Conservation (phyloP, 2,888 invertebrate species). For the Cordylochernes scorpioides region DNA sequence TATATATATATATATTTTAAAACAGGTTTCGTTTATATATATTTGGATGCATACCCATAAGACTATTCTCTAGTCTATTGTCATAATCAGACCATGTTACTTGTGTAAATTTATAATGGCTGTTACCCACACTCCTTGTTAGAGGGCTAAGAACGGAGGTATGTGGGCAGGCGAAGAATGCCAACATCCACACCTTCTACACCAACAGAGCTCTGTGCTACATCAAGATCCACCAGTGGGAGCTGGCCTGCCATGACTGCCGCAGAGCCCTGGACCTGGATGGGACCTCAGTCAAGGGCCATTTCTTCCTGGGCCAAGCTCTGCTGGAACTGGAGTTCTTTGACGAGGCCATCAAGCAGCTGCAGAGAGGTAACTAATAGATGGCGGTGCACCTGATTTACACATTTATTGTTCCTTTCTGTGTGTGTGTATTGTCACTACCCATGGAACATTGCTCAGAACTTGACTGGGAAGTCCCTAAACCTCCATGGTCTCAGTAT, state of each 20-base stretch:
- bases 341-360: conserved; percentile 88
- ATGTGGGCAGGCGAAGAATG: conserved; percentile 56
- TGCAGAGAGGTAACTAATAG: conserved; percentile 46
- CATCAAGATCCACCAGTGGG: conserved; percentile 63
- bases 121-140: not conserved
- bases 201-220: conserved; percentile 81
- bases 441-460: too few species aligned
- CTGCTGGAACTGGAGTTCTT: conserved; percentile 57
- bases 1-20: not conserved
- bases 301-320: conserved; percentile 85
- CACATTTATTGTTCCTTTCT: too few species aligned
- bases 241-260: conserved; percentile 56
- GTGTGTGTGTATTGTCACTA: too few species aligned
- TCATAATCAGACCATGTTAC: too few species aligned
- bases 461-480: too few species aligned
- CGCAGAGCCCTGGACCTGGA: conserved; percentile 75
- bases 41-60: not conserved
- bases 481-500: too few species aligned
- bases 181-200: conserved; percentile 68
- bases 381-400: too few species aligned
- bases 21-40: not conserved
- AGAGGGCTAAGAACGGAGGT: not conserved
- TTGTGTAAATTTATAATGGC: not conserved
- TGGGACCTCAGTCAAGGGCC: conserved; percentile 67
- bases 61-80: too few species aligned